Conservation (phyloP, 2,888 invertebrate genomes). For the Glyphotaelius pellucidus region DNA sequence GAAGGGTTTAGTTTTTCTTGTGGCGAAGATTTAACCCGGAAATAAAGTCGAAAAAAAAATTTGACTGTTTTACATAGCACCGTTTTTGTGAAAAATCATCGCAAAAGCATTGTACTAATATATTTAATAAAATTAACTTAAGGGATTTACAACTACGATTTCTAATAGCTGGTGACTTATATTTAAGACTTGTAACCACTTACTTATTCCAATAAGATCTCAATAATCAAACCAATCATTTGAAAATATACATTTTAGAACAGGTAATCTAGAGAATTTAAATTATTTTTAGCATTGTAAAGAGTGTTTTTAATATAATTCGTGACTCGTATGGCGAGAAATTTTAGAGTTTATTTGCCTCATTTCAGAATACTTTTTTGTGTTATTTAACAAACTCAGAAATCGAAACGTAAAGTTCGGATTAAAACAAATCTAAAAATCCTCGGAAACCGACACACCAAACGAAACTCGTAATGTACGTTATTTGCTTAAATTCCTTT, state of each 20-base stretch:
- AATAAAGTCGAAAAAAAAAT: too few species aligned
- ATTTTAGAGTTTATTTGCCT: neutral
- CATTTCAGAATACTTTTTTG: neutral
- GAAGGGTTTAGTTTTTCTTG: too few species aligned
- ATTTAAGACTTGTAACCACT: too few species aligned
- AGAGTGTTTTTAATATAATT: too few species aligned
- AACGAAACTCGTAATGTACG: constrained; percentile 2
- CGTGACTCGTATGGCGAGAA: neutral
- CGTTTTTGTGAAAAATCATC: too few species aligned
- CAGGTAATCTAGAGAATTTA: neutral
- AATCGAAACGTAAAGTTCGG: neutral
- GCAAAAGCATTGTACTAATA: too few species aligned
- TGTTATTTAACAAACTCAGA: neutral
- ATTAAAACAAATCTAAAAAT: constrained; percentile 21
- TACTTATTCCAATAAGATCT: neutral
- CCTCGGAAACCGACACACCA: neutral
- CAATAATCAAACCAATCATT: neutral
- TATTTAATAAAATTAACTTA: too few species aligned
- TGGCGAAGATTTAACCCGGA: too few species aligned
- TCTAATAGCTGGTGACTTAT: too few species aligned
- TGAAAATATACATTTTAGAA: neutral
- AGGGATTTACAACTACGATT: too few species aligned
- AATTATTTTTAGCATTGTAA: neutral
- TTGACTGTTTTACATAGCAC: too few species aligned
- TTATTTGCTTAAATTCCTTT: constrained; percentile 29